Base-by-base conservation (phyloP, 2,797 vertebrate genomes). In the Chelon auratus region DNA sequence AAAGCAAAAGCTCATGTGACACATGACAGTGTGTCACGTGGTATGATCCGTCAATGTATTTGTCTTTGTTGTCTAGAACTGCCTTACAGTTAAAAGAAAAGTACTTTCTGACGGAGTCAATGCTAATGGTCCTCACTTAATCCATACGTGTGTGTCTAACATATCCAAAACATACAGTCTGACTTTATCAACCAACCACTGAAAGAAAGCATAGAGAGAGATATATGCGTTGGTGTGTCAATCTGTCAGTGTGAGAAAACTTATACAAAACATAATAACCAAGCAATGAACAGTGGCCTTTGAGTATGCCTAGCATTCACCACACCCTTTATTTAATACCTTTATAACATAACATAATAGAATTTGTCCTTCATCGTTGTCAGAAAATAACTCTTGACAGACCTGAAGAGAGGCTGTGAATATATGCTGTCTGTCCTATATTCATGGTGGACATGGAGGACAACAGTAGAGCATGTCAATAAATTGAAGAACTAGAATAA, bases 361-460 rank as follows among this genome's bases (percentile, higher is more conserved):
- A 33, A 33, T 33, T 8, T 33, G 30, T 33, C 30, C 30, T 33
- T 33, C 30, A 33, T 33, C 5, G 3, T 33, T 6, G 8, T 33
- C 40, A 14, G 39, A 42, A 42, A 42, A 42, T 42, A 42, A 9
- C 48, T 48, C 58, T 48, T 66, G 6, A 24, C 51, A 52, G 51
- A 42, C 57, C 24, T 13, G 40, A 56, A 60, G 45, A 71, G 8
- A 12, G 3, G 20, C 37, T 36, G 52, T 20, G 42, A 71, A 58
- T 14, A 15, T 59, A 42, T 20, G 26, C 52, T 12, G 39, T 63
- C 43, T 69, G 30, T 70, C 61, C 56, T 59, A 68, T 5, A 69
- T 69, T 59, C 36, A 52, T 59, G n/a, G 2, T 48, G 43, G 30
- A 57, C 14, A 64, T 22, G 17, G 26, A 62, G 22, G 15, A 17